Base-by-base conservation (phyloP, 2,888 invertebrate genomes). In the Ormyrus nitidulus region DNA sequence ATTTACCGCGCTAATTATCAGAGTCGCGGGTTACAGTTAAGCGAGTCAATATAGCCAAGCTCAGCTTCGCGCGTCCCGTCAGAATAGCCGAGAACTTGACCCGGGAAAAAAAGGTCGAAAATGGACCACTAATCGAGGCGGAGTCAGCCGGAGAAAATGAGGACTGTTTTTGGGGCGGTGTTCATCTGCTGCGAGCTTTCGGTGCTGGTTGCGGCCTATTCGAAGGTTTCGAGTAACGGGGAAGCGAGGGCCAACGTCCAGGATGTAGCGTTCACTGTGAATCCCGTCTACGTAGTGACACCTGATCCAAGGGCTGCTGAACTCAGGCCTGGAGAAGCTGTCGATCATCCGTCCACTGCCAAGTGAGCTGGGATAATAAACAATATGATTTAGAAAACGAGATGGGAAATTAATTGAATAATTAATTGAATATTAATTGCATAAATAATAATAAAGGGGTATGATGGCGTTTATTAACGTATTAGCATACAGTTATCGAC, bases 271-370 rank as follows among this genome's bases (percentile, higher is more conserved):
- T 86, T 88, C 59, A 87, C 88, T 0, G 82, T 86, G 10, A 87
- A 89, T 1, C 89, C 90, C 6, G 83, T 87, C 13, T 88, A 88
- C 81, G 81, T 85, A 0, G 76, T 86, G 2, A 78, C 84, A 13
- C 19, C 19, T 19, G 19, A 19, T 19, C 86, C 81, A n/a, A 80
- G 76, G 1, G 81, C 83, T 2, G 80, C 85, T 71, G 83, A 84
- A 56, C 83, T 90, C 46, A 84, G 84, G 13, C 87, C 86, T 13
- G 90, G 90, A 8, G 89, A 90, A 65, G 89, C 83, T 11, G 61
- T 87, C 44, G 86, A 90, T 83, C 85, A 88, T 78, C 79, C 86
- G 0, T 75, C 85, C 4, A 81, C 83, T 1, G 81, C 83, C 53
- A 85, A 85, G 88, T 88, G 81, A 84, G 83, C 19, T 19, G 1